Base-by-base conservation (phyloP, 2,888 invertebrate species). In the Resseliella maxima region DNA sequence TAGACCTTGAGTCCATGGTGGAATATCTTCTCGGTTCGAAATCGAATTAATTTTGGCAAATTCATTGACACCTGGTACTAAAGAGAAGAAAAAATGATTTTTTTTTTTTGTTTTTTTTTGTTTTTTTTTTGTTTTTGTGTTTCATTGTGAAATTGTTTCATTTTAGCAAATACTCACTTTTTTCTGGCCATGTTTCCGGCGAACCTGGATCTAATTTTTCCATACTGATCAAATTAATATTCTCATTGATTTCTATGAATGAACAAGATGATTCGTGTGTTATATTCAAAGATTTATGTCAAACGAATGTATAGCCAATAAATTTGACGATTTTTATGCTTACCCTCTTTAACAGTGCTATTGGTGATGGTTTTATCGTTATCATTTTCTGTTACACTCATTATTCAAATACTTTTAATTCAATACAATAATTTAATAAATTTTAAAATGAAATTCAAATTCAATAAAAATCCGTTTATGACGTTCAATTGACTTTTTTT, bases 171-270 rank as follows among this genome's bases (percentile, higher is more conserved):
- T 5, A 92, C 94, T 94, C 93, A 97, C 98, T 96, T 92, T 96
- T 96, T 91, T 98, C 98, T 36, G 98, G 98, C 98, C 98, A 99
- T 89, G 98, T 91, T 90, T 98, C 98, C 46, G 98, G 98, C 1
- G 98, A 98, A n/a, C 96, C 94, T 88, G 98, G 93, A 91, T 98
- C 98, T 89, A 99, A 92, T 90, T 96, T 97, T 92, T 99, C 98
- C 89, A 95, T 93, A 89, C 97, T 97, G 89, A 97, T 92, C 87
- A 98, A 93, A 90, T 94, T 95, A 24, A 35, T 21, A 36, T 81
- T 81, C 5, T 83, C 83, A n/a, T 72, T 72, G 5, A 72, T 15
- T 31, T 72, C 72, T 72, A 31, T 36, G 36, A 81, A 6, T 6
- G 18, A 36, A 36, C 24, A n/a, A 59, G 18, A 10, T 21, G 21